Evolutionary conservation across 23 tunicate genomes (phyloP).

Genomic region (Diplosoma virens): DNA sequence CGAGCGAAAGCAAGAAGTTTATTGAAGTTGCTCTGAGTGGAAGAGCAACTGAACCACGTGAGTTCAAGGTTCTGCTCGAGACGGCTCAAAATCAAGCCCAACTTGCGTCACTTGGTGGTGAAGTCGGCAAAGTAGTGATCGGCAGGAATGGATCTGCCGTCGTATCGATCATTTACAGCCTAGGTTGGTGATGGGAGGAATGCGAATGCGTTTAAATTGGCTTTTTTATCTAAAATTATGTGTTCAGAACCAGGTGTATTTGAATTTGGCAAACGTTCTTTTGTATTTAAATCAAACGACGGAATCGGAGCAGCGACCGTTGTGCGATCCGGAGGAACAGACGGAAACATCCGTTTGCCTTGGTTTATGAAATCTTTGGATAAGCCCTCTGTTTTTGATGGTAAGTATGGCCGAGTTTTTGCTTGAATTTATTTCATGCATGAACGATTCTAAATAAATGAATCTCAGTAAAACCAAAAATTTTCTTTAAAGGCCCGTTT

Average conservation of each 20-base stretch:
- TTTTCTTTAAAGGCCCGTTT: neutral
- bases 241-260: conserved; percentile 81
- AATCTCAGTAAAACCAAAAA: no score
- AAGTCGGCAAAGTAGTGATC: conserved; percentile 45
- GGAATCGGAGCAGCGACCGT: conserved; percentile 66
- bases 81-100: neutral
- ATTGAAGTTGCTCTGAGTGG: conserved; percentile 75
- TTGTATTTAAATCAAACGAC: conserved; percentile 53
- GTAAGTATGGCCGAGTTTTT: conserved; percentile 22
- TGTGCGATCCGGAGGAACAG: conserved; percentile 88
- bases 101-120: neutral
- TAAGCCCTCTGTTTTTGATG: conserved; percentile 78
- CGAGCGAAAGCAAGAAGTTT: conserved; percentile 53
- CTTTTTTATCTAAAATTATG: neutral
- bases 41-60: conserved; percentile 61
- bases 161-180: conserved; percentile 73
- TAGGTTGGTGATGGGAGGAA: conserved; percentile 43
- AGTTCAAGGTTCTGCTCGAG: conserved; percentile 48
- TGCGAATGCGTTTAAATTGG: neutral
- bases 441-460: no score
- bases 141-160: conserved; percentile 55
- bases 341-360: conserved; percentile 70
- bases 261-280: conserved; percentile 96
- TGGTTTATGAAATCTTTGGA: conserved; percentile 84
- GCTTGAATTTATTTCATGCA: no score